phyloP scores from a whole-genome alignment of 2,888 invertebrate genomes.

The Drosophila villosipedis region DNA sequence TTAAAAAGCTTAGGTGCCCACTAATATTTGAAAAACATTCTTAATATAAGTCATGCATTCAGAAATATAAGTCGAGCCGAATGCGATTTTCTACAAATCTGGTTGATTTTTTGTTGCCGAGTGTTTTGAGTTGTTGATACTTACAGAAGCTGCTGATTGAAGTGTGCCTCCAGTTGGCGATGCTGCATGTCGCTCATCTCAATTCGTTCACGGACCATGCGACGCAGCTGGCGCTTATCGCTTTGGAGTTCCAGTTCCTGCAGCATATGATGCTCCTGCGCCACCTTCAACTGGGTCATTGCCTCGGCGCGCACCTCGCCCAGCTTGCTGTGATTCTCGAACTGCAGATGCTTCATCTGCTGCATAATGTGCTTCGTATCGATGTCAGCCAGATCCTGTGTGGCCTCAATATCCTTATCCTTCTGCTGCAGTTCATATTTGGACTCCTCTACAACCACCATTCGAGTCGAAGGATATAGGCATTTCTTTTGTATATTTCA shows the following conservation, averaged over 20 bases:
- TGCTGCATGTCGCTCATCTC: constrained; percentile 83
- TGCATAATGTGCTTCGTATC: constrained; percentile 95
- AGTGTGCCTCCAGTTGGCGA: constrained; percentile 83
- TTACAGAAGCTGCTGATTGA: constrained; percentile 82
- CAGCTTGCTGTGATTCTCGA: constrained; percentile 94
- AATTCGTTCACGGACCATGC: constrained; percentile 86
- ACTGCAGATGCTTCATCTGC: constrained; percentile 96
- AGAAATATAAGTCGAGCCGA: background rate
- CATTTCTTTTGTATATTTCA: background rate
- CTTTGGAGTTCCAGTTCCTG: constrained; percentile 91
- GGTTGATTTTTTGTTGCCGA: background rate
- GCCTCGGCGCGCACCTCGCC: constrained; percentile 94
- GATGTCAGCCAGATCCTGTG: constrained; percentile 93
- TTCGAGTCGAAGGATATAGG: background rate
- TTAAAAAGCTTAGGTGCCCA: no score
- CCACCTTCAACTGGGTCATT: constrained; percentile 92
- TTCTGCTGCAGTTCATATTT: constrained; percentile 88
- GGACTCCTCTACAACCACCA: constrained; percentile 83
- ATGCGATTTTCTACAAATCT: background rate
- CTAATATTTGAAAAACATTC: no score
- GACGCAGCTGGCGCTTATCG: constrained; percentile 86
- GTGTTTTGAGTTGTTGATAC: constrained; percentile 27
- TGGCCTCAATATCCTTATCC: constrained; percentile 95
- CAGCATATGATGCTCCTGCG: constrained; percentile 92
- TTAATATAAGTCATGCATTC: no score